Base-by-base conservation (phyloP, 2,888 invertebrate species). In the Campoplex nolae region DNA sequence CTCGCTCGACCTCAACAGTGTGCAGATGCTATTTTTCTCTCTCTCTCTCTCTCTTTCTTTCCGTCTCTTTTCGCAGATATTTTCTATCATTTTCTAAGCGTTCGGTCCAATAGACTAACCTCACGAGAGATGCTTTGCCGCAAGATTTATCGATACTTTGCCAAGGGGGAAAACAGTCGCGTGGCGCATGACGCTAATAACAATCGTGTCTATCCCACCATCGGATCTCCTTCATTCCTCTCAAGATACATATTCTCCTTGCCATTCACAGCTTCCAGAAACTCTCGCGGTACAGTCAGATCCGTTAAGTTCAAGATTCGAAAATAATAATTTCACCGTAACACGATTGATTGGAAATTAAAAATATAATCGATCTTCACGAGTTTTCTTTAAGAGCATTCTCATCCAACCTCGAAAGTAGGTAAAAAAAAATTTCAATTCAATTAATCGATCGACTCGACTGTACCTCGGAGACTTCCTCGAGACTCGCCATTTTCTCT, bases 181-280 rank as follows among this genome's bases (percentile, higher is more conserved):
- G 84, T 82, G 86, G 82, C 73, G 82, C 73, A 82, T 71, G 83
- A 83, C 73, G 78, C 86, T 74, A 86, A 88, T 86, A 86, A 86
- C 77, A 84, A 86, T 88, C 86, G 86, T 51, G 67, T 68, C 74
- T 32, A 35, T 75, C 71, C 81, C 68, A 74, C 42, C 83, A 65
- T 75, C 68, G 74, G 67, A 78, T 83, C 80, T 79, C 73, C 62
- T 78, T 80, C 77, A 73, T 77, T 75, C 82, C 77, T 45, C 42
- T 32, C 54, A 62, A 62, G 32, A 16, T 62, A 16, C 62, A 32
- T 32, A 32, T 62, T 32, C 32, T 62, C 38, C 45, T 62, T 38
- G 8, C 28, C 16, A 73, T 48, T 28, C 48, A 62, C 76, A n/a
- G 62, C 62, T 73, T 51, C 28, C n/a, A 70, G 54, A 71, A 56